These are phyloP conservation scores for Protodeltote pygarga DNA, from an alignment of 2,888 invertebrate species.

Conservation along the genomic window DNA sequence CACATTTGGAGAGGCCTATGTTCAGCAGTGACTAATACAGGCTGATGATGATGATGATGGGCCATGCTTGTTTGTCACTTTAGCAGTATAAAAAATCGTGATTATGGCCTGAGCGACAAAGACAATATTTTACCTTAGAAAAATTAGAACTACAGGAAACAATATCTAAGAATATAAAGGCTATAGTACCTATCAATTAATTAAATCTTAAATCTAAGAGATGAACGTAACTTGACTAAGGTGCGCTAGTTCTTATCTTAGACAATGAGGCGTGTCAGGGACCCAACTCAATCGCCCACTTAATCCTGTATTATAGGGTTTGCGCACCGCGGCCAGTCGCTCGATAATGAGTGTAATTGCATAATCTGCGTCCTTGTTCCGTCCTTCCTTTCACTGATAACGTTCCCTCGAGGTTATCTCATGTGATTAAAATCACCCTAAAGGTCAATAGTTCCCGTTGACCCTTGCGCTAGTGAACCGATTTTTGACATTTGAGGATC, in stretches of 20 bases:
- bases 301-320: slow-evolving; percentile 59
- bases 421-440: slow-evolving; percentile 55
- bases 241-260: slow-evolving; percentile 57
- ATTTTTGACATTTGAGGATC: slow-evolving; percentile 61
- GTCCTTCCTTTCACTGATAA: slow-evolving; percentile 86
- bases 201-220: slow-evolving; percentile 28
- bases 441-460: slow-evolving; percentile 60
- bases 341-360: slow-evolving; percentile 77
- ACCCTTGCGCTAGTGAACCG: slow-evolving; percentile 58
- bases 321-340: slow-evolving; percentile 58
- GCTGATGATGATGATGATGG: too few relatives aligned
- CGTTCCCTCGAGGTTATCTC: slow-evolving; percentile 62
- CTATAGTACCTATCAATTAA: slow-evolving; percentile 39
- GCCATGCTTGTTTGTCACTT: too few relatives aligned
- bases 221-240: slow-evolving; percentile 42
- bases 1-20: too few relatives aligned
- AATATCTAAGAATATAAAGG: too few relatives aligned
- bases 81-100: too few relatives aligned
- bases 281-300: slow-evolving; percentile 65
- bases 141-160: too few relatives aligned
- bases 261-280: slow-evolving; percentile 72
- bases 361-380: slow-evolving; percentile 77
- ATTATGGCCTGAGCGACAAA: too few relatives aligned
- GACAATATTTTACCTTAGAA: too few relatives aligned
- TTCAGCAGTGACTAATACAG: too few relatives aligned